Base-by-base conservation (phyloP, 2,888 invertebrate species). In the Sipunculus nudus region DNA sequence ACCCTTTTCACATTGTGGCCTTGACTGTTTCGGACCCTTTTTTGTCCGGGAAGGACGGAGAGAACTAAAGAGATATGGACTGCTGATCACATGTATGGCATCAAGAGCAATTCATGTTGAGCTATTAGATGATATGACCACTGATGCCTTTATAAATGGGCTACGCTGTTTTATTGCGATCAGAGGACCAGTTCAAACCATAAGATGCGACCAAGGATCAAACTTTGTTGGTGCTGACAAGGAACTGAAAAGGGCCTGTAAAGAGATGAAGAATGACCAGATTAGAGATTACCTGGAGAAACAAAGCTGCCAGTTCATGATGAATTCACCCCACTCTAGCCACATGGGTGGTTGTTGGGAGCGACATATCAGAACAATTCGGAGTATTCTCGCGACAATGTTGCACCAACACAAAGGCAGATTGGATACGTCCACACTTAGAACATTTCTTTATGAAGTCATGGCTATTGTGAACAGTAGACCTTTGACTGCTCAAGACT, bases 21-120 rank as follows among this genome's bases (percentile, higher is more conserved):
- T 73, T 35, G 72, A 75, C 48, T 72, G 66, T 56, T 75, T 75
- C 55, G 74, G 73, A 10, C 73, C 72, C 5, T 74, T 67, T n/a
- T n/a, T 53, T 2, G 59, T 68, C 0, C 73, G 71, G 49, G 50
- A 65, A 35, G 70, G 74, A 19, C 64, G 73, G 0, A 70, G 65
- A 43, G 71, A 69, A 56, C 8, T 67, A 2, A 74, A 71, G 57
- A 53, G 71, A 13, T 72, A 71, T 65, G 72, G 70, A 3, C 48
- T 73, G 0, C 39, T 76, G 2, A 64, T 73, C 38, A 74, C 73
- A 2, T 73, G 73, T 50, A 47, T 73, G 65, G 60, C 65, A 8
- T 61, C 59, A 2, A 62, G 71, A 19, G 73, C 68, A 3, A 57
- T 73, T 10, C 71, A 74, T 56, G 61, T 73, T 8, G 72, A 74